Evolutionary conservation across 1,140 invertebrate genomes (phyloP).

Genomic region (Homalodisca vitripennis): DNA sequence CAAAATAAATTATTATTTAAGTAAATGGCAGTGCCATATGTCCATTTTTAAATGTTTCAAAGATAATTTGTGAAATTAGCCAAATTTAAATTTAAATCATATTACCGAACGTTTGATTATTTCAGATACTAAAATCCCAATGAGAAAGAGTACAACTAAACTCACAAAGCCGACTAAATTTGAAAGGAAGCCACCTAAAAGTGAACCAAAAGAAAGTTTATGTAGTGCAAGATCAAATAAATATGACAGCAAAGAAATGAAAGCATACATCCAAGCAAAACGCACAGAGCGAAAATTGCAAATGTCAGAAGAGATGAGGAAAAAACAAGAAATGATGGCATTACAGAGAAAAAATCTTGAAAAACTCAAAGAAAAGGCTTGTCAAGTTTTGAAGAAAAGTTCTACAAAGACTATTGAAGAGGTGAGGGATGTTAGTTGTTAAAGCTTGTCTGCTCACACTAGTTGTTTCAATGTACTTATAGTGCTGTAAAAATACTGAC

Average conservation of each 20-base stretch:
- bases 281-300: conserved; percentile 6
- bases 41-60: too few relatives aligned
- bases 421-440: too few relatives aligned
- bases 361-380: conserved; percentile 12
- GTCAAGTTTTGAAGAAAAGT: conserved; percentile 13
- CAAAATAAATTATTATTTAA: too few relatives aligned
- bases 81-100: too few relatives aligned
- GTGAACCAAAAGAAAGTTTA: background rate
- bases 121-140: too few relatives aligned
- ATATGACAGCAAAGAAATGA: conserved; percentile 14
- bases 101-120: too few relatives aligned
- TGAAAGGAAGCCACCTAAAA: background rate
- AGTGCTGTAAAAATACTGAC: background rate
- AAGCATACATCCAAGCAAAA: conserved; percentile 8
- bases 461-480: background rate
- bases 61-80: too few relatives aligned
- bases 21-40: too few relatives aligned
- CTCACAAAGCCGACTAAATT: too few relatives aligned
- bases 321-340: conserved; percentile 2
- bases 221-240: conserved; percentile 23
- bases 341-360: conserved; percentile 11
- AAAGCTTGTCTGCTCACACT: too few relatives aligned
- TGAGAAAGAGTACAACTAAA: too few relatives aligned
- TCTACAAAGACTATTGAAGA: background rate
- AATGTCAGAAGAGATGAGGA: background rate